Evolutionary conservation across 2,113 vertebrate genomes (phyloP).

Genomic region (Gymnobelideus leadbeateri): DNA sequence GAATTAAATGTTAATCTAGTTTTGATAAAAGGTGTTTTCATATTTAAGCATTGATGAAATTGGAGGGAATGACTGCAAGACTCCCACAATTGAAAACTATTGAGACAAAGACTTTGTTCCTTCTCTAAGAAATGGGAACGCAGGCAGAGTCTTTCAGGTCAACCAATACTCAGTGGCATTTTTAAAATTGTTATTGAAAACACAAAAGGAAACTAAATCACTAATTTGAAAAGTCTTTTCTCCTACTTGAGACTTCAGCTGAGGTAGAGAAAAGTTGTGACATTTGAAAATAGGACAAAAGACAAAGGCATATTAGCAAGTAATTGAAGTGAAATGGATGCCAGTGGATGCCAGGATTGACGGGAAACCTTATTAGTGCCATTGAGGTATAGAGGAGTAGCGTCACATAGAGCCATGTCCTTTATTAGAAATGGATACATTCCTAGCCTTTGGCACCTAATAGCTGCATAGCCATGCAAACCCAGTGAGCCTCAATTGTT

Average conservation of each 20-base stretch:
- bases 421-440: background rate
- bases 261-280: background rate
- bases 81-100: background rate
- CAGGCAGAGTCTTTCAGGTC: background rate
- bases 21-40: background rate
- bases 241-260: background rate
- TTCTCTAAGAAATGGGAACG: background rate
- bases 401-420: background rate
- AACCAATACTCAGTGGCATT: background rate
- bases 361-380: background rate
- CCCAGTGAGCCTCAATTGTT: background rate
- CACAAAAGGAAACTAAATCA: background rate
- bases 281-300: background rate
- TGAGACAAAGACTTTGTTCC: background rate
- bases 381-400: background rate
- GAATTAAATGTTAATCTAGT: background rate
- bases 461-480: background rate
- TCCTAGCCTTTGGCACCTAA: background rate
- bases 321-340: background rate
- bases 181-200: background rate
- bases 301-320: conserved; percentile 5
- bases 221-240: background rate
- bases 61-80: background rate
- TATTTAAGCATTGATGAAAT: background rate
- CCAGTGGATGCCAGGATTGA: background rate